Conservation (phyloP, 2,797 vertebrate species). For the Squalus acanthias region DNA sequence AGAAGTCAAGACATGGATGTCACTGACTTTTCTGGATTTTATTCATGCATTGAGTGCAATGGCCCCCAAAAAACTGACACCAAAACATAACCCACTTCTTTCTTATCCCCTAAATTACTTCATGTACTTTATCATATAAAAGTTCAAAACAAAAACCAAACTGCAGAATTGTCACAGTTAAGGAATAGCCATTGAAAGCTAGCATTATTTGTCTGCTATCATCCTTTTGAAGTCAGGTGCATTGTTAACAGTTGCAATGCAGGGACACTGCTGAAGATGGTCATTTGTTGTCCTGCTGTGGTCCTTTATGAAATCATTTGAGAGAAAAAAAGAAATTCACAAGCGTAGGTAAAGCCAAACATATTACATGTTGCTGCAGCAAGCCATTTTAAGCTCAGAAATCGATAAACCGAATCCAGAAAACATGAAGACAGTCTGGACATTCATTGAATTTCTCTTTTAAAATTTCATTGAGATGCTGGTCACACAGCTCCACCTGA, state of each 20-base stretch:
- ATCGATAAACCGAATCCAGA: not conserved
- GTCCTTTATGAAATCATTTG: not conserved
- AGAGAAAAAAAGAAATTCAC: not conserved
- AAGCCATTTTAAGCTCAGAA: slow-evolving; percentile 1
- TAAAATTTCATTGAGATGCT: slow-evolving; percentile 14
- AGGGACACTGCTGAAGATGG: not conserved
- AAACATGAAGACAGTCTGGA: not conserved
- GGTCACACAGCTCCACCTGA: not conserved
- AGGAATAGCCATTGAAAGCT: not conserved
- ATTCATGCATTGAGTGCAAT: not conserved
- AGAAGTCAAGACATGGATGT: not conserved
- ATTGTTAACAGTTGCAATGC: not conserved
- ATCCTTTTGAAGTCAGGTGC: not conserved
- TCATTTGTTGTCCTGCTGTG: not conserved
- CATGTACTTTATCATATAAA: not conserved
- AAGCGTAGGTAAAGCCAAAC: not conserved
- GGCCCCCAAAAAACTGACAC: not conserved
- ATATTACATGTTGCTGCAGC: not conserved
- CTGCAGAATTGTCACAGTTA: not conserved
- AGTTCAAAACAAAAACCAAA: not conserved
- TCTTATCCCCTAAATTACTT: not conserved
- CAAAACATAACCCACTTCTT: not conserved
- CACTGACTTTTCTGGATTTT: not conserved
- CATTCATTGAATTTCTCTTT: not conserved
- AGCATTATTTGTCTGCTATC: not conserved